Percentiles rank a stretch among this genome's conserved stretches.
Conservation (phyloP, 2,113 vertebrate genomes). For the Xiphophorus couchianus region DNA sequence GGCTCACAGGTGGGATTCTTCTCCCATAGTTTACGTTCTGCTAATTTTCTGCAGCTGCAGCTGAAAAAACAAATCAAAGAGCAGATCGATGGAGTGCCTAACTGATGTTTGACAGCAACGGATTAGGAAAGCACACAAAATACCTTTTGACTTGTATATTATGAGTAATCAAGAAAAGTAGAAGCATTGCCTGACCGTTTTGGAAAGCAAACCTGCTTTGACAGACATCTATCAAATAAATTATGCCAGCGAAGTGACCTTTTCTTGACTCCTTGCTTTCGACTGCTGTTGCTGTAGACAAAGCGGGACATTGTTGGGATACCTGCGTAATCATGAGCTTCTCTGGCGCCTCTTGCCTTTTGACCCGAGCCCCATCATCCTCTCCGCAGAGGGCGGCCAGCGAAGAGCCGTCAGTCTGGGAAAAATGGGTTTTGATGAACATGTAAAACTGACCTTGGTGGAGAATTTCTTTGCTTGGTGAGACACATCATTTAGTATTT, state of each 20-base stretch:
- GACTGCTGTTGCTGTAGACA: conserved; percentile 33
- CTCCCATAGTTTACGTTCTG: conserved; percentile 64
- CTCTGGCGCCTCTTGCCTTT: conserved; percentile 60
- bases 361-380: conserved; percentile 58
- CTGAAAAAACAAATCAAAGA: conserved; percentile 74
- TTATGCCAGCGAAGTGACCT: conserved; percentile 38
- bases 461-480: conserved; percentile 22
- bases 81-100: conserved; percentile 58
- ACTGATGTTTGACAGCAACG: conserved; percentile 41
- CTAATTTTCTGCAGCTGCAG: conserved; percentile 66
- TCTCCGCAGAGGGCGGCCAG: conserved; percentile 25
- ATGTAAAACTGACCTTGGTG: conserved; percentile 45
- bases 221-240: conserved; percentile 46
- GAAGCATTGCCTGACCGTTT: conserved; percentile 14
- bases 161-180: conserved; percentile 5
- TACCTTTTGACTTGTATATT: conserved; percentile 36
- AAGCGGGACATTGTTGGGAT: conserved; percentile 66
- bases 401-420: conserved; percentile 33
- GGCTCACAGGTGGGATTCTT: conserved; percentile 72
- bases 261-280: conserved; percentile 47
- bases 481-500: conserved; percentile 27
- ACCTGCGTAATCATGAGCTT: conserved; percentile 54
- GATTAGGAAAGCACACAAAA: conserved; percentile 64
- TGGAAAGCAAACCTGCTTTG: conserved; percentile 15
- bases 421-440: conserved; percentile 24